A percentile compares a stretch with the other conserved stretches of the same genome.
Evolutionary conservation across 2,888 invertebrate genomes (phyloP).

Genomic region (Ametastegia equiseti): DNA sequence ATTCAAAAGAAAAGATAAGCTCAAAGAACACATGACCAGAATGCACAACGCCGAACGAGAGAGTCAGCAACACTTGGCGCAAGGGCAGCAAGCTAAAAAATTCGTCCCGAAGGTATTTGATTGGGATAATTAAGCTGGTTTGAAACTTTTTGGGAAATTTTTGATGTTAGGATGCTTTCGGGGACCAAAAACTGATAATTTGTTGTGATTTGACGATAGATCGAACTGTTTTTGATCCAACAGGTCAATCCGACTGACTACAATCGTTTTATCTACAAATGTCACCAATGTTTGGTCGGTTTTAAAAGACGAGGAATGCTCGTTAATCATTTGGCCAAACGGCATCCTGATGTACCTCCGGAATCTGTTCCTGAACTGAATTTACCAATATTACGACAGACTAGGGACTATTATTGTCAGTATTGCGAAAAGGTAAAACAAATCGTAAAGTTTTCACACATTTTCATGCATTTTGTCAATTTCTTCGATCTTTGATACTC

Average conservation of each 20-base stretch:
- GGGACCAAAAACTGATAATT: no score
- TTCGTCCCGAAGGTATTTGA: constrained; percentile 78
- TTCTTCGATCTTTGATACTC: background rate
- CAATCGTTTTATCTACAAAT: constrained; percentile 86
- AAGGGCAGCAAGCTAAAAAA: constrained; percentile 74
- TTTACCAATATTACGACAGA: constrained; percentile 86
- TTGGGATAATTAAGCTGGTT: constrained; percentile 19
- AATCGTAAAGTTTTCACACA: background rate
- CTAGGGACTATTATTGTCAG: constrained; percentile 89
- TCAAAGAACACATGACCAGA: constrained; percentile 85
- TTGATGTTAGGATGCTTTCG: no score
- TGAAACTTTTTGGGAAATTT: background rate
- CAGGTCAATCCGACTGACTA: constrained; percentile 81
- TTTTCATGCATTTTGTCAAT: background rate
- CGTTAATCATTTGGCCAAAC: constrained; percentile 90
- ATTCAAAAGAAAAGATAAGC: constrained; percentile 87
- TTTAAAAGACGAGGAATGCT: constrained; percentile 91
- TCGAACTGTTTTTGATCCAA: background rate
- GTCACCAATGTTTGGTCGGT: constrained; percentile 85
- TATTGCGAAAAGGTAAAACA: constrained; percentile 85
- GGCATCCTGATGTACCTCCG: constrained; percentile 83
- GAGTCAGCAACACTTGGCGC: constrained; percentile 57
- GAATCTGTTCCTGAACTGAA: constrained; percentile 86
- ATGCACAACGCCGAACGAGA: constrained; percentile 80
- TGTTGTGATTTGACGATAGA: background rate